Evolutionary conservation across 2,113 vertebrate genomes (phyloP), one percentile per base, ranked within the genome.

Genomic region (Carlito syrichta): DNA sequence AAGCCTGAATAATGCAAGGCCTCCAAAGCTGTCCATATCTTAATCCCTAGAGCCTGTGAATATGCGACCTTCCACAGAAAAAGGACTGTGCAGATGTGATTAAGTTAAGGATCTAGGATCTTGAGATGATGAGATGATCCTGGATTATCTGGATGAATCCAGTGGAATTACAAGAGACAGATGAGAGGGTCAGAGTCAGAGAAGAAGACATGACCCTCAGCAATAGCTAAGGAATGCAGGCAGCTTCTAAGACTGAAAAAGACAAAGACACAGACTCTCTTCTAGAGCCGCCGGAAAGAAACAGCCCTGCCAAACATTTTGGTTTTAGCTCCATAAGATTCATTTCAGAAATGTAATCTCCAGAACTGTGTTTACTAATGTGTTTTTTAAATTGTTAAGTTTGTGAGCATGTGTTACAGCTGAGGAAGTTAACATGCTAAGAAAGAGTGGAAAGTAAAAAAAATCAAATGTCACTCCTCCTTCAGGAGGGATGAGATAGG

Each of bases 261-360:
- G 7, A 25, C 7, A 27, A 0, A 11, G 22, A 22, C 20, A 8
- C 0, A 3, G 3, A 2, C 2, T 19, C 27, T 40, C 8, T 17
- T 48, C 22, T 4, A 23, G 3, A 14, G 5, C 22, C 20, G 30
- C 23, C 54, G 32, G 8, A 48, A 48, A 32, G 9, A 54, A 8
- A 13, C 56, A 48, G 8, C 19, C 19, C 58, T n/a, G 25, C 10
- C 2, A 9, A n/a, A 22, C 2, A 0, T 30, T 4, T n/a, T 3
- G 30, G 13, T 7, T n/a, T 71, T 4, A 38, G 22, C 13, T 4
- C 30, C 62, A 9, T 0, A 13, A 58, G 43, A 12, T 19, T 35
- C n/a, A 20, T 20, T 71, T 56, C 52, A 20, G 4, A 69, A 45
- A 16, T 7, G 10, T 7, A 22, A 2, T 22, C n/a, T 69, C 8